Evolutionary conservation across 2,797 vertebrate species (phyloP).

Genomic region (Danio kyathit): DNA sequence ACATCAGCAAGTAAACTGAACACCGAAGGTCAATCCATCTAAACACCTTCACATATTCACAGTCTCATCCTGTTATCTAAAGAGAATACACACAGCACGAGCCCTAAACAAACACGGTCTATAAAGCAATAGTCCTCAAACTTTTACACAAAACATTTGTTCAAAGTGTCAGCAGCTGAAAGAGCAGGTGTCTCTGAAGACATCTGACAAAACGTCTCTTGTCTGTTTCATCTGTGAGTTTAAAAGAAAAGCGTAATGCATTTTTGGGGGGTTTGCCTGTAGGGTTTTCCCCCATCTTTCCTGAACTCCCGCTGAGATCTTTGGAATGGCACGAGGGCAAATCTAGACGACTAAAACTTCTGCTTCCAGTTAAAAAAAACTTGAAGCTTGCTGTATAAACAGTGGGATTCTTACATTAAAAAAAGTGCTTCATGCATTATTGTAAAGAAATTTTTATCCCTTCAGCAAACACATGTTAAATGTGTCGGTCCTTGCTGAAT

Average conservation of each 20-base stretch:
- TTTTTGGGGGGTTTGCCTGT: constrained; percentile 63
- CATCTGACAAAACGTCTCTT: constrained; percentile 16
- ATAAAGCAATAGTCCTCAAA: constrained; percentile 29
- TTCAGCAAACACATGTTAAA: constrained; percentile 45
- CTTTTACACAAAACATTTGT: constrained; percentile 12
- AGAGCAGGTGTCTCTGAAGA: neutral
- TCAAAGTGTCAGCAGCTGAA: constrained; percentile 9
- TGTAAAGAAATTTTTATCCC: constrained; percentile 42
- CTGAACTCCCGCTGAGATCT: constrained; percentile 38
- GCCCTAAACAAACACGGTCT: neutral
- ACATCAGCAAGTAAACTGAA: constrained; percentile 6
- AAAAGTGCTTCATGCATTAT: constrained; percentile 67
- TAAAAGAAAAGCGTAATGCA: constrained; percentile 44
- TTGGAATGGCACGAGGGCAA: constrained; percentile 7
- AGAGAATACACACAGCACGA: constrained; percentile 17
- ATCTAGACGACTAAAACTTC: constrained; percentile 37
- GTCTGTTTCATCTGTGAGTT: constrained; percentile 36
- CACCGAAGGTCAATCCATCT: neutral
- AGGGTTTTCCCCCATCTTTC: constrained; percentile 57
- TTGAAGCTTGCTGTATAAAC: neutral
- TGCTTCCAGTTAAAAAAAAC: neutral
- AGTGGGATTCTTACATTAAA: constrained; percentile 51
- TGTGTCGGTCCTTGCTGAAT: constrained; percentile 71
- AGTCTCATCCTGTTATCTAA: constrained; percentile 6
- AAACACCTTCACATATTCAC: neutral